These are phyloP conservation scores for Cathartes aura DNA, from an alignment of 2,113 vertebrate genomes.

Conservation along the genomic window DNA sequence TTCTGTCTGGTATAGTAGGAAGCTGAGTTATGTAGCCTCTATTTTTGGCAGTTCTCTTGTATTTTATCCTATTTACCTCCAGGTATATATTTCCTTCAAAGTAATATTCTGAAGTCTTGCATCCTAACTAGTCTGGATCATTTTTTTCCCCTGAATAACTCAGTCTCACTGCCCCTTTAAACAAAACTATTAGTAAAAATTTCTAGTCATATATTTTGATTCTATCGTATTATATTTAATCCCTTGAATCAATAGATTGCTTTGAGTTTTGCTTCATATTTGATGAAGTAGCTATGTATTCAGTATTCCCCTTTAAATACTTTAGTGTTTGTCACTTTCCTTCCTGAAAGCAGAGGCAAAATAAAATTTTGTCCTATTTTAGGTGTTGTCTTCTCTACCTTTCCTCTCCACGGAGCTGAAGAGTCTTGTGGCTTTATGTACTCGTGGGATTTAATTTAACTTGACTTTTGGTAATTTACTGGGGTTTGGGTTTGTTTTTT, in stretches of 20 bases:
- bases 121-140: neutral
- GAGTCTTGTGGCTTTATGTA: neutral
- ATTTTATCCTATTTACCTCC: neutral
- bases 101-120: neutral
- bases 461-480: neutral
- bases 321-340: neutral
- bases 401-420: neutral
- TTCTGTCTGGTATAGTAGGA: neutral
- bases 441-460: neutral
- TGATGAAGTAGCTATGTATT: neutral
- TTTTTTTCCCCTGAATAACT: neutral
- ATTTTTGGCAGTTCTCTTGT: neutral
- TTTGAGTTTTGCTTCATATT: neutral
- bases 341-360: neutral
- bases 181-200: neutral
- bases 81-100: neutral
- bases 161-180: neutral
- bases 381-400: neutral
- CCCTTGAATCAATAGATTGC: neutral
- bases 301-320: neutral
- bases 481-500: neutral
- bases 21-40: neutral
- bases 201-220: neutral
- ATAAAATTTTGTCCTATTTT: neutral
- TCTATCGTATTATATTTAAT: neutral